Base-by-base conservation (phyloP, 2,888 invertebrate species). In the Mesorhabditis spiculigera region DNA sequence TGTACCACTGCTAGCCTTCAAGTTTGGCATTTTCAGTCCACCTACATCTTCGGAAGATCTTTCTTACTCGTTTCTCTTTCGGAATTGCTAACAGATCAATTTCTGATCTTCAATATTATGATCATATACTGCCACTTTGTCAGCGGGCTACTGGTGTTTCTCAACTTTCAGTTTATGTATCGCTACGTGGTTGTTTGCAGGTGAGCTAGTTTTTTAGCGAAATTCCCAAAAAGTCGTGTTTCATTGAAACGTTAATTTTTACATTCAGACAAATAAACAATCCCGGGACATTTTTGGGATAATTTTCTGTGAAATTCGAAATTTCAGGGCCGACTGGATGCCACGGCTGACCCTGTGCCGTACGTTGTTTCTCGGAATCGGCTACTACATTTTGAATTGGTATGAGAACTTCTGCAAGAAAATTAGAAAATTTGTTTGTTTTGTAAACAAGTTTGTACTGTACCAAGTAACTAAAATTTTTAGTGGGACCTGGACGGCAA, bases 131-230 rank as follows among this genome's bases (percentile, higher is more conserved):
- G 58, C 3, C 8, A n/a, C 58, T 10, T 10, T 50, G 8, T 50
- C 58, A 13, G 10, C 10, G 10, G n/a, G n/a, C n/a, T 50, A n/a
- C 58, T 50, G 8, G 8, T 10, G 10, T 50, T 50, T n/a, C 58
- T 50, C 58, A 50, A 50, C 58, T 50, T 50, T 50, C 58, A 50
- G 58, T 50, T 50, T 50, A 13, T 50, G 1, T 50, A 50, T 50
- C 58, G 58, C 3, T 50, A 50, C n/a, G 58, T 50, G 58, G 58
- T 50, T n/a, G 58, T 50, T 50, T 50, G 58, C n/a, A 50, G 58
- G 58, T 50, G n/a, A 50, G 58, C 28, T 28, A 28, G 28, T 28
- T 28, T 28, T 28, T 28, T 28, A 3, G 28, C 1, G 28, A 28
- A 28, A 3, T 28, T 28, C 28, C 3, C n/a, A 3, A 28, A 28